Evolutionary conservation across 2,113 vertebrate species (phyloP), one percentile per base, ranked within the genome.

Genomic region (Nothocercus julius): DNA sequence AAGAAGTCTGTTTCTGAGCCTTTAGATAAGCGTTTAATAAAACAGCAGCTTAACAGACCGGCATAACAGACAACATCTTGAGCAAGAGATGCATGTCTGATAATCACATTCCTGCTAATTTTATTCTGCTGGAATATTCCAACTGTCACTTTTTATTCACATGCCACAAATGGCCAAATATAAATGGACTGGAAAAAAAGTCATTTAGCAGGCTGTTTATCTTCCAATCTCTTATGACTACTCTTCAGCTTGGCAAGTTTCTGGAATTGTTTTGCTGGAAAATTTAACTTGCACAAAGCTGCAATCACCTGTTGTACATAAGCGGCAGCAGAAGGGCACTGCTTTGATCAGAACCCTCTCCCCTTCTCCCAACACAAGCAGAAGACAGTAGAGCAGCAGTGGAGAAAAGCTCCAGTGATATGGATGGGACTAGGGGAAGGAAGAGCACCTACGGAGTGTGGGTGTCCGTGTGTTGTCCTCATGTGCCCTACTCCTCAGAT

Each of bases 101-200:
- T 90, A 84, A 82, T 75, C 56, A 82, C 11, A 70, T 68, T 32
- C 22, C 53, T 67, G 42, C 34, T 75, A 68, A 84, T 92, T 81
- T 94, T 90, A 25, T 90, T 90, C 79, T 88, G n/a, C 56, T 90
- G 80, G 32, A 95, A 72, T 56, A 78, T 90, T 94, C 72, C 44
- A 83, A 47, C n/a, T 73, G n/a, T 77, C 34, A 73, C 63, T 93
- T 85, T 92, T 79, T 34, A 47, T 89, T 32, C 44, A 36, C 47
- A 68, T 72, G 16, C 42, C 42, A 27, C 70, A 78, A 89, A 72
- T 22, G 32, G 8, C 45, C 53, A 75, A 64, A 63, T 74, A 25
- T 70, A 95, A 92, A 88, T 61, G 38, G 28, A 34, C 51, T 68
- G 20, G 45, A 91, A 89, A 94, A 72, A 28, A 72, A 30, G 61